phyloP scores from a whole-genome alignment of 1,140 invertebrate species.

The Orius laevigatus region DNA sequence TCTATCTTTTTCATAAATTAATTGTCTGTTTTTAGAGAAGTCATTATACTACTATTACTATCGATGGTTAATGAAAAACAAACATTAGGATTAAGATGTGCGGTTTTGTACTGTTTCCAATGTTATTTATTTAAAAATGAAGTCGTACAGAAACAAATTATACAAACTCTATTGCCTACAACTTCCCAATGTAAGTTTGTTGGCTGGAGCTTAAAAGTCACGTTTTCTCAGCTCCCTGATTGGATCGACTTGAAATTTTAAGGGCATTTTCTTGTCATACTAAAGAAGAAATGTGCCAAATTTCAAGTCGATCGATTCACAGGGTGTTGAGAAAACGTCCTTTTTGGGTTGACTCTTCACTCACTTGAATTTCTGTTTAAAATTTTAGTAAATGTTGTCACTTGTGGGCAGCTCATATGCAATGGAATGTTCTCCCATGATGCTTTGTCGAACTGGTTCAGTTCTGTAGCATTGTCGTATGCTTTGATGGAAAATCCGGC shows the following conservation, averaged over 20 bases:
- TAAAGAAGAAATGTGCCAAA: too few species aligned
- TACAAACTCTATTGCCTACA: constrained; percentile 81
- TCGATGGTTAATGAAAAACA: constrained; percentile 99
- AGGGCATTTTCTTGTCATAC: too few species aligned
- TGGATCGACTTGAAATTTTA: too few species aligned
- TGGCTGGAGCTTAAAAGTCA: too few species aligned
- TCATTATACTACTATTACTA: constrained; percentile 87
- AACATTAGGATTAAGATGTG: constrained; percentile 75
- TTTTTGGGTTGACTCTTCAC: too few species aligned
- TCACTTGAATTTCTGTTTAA: background rate
- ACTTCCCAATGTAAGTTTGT: constrained; percentile 45
- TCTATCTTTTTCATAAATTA: too few species aligned
- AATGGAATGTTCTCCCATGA: constrained; percentile 83
- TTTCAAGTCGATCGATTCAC: too few species aligned
- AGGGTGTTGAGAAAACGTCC: too few species aligned
- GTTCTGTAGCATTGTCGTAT: constrained; percentile 78
- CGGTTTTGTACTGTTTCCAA: constrained; percentile 94
- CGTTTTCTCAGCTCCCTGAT: too few species aligned
- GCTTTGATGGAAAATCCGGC: constrained; percentile 72
- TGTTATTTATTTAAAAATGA: constrained; percentile 92
- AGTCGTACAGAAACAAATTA: constrained; percentile 66
- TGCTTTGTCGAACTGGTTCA: constrained; percentile 93
- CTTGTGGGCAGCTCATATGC: constrained; percentile 79
- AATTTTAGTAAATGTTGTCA: constrained; percentile 27
- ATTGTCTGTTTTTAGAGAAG: constrained; percentile 42